Evolutionary conservation across 2,113 vertebrate genomes (phyloP).

Genomic region (Heterotis niloticus): DNA sequence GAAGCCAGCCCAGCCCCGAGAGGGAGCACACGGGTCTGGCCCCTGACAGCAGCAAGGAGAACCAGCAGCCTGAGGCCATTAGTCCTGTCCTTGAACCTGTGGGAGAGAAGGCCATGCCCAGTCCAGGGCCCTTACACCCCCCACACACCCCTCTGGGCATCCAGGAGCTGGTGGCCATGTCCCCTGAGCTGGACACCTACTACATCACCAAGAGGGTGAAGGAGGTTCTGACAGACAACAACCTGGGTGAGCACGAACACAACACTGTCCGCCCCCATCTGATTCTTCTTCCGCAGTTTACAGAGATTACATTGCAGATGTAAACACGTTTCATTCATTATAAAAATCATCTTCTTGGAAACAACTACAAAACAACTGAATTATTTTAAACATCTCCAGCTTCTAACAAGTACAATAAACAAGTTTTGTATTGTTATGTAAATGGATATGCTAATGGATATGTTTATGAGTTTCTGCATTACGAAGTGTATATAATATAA

Average conservation of each 20-base stretch:
- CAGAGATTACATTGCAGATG: too few species aligned
- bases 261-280: too few species aligned
- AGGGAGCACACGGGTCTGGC: conserved; percentile 77
- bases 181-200: conserved; percentile 91
- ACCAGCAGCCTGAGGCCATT: conserved; percentile 80
- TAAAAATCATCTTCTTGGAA: too few species aligned
- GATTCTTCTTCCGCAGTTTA: too few species aligned
- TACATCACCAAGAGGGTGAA: conserved; percentile 97
- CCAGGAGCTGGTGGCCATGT: conserved; percentile 96
- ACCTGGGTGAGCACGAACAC: conserved; percentile 74
- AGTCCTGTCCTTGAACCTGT: conserved; percentile 68
- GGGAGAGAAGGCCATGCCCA: conserved; percentile 56
- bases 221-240: conserved; percentile 97
- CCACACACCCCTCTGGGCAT: conserved; percentile 76
- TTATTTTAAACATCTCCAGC: too few species aligned
- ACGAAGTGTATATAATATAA: too few species aligned
- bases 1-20: conserved; percentile 71
- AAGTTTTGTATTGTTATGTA: too few species aligned
- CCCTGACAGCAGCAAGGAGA: conserved; percentile 92
- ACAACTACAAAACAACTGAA: too few species aligned
- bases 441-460: too few species aligned
- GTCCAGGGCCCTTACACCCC: conserved; percentile 53
- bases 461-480: too few species aligned
- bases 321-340: too few species aligned
- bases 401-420: too few species aligned